Percentiles rank a stretch among this genome's conserved stretches.
phyloP scores from a whole-genome alignment of 2,888 invertebrate genomes.

The Lepidonotus clava region DNA sequence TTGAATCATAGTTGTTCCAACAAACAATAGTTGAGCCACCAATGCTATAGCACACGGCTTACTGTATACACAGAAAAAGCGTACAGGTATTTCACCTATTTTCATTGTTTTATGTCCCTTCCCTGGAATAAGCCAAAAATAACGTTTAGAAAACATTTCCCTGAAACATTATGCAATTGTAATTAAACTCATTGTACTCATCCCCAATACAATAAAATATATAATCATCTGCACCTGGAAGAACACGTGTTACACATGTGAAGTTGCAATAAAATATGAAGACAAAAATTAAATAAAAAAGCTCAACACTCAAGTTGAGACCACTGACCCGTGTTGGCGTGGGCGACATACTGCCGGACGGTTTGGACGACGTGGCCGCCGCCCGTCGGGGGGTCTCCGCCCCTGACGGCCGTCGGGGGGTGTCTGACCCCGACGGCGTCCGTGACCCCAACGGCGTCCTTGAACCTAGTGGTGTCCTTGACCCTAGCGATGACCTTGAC shows the following conservation, averaged over 20 bases:
- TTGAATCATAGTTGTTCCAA: too few relatives aligned
- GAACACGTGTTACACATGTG: background rate
- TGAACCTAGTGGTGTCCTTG: background rate
- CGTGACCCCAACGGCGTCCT: background rate
- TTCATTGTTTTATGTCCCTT: too few relatives aligned
- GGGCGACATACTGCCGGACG: conserved; percentile 1
- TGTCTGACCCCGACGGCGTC: background rate
- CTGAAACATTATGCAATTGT: too few relatives aligned
- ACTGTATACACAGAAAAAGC: too few relatives aligned
- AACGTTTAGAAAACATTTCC: too few relatives aligned
- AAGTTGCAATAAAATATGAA: background rate
- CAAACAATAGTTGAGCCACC: too few relatives aligned
- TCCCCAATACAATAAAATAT: too few relatives aligned
- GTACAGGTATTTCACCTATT: too few relatives aligned
- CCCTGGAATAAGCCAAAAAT: too few relatives aligned
- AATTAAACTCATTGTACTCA: too few relatives aligned
- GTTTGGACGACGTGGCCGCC: conserved; percentile 21
- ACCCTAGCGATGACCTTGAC: background rate
- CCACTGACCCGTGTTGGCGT: conserved; percentile 18
- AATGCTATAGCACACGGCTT: too few relatives aligned
- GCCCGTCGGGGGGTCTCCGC: background rate
- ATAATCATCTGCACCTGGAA: background rate
- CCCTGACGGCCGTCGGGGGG: background rate
- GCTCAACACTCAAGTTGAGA: background rate
- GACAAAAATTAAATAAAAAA: background rate